Conservation (phyloP, 2,888 invertebrate genomes). For the Coelinius sp. region DNA sequence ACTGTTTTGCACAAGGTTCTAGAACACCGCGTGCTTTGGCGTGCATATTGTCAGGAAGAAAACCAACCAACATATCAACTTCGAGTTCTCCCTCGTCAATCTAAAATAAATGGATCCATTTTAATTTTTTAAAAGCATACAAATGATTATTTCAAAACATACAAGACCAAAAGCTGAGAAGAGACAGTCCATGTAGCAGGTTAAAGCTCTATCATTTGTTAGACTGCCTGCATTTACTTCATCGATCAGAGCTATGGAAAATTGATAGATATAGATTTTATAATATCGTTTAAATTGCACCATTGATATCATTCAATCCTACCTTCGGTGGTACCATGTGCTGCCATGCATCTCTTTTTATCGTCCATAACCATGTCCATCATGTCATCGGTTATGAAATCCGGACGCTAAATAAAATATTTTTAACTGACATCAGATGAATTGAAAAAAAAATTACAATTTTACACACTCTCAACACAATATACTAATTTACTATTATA, state of each 20-base stretch:
- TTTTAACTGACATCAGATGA: background rate
- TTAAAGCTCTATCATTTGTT: slow-evolving; percentile 54
- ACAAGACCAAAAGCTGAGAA: slow-evolving; percentile 64
- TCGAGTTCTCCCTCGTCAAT: slow-evolving; percentile 63
- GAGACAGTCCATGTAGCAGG: slow-evolving; percentile 66
- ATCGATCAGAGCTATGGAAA: slow-evolving; percentile 57
- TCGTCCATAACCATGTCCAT: slow-evolving; percentile 61
- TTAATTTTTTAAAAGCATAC: background rate
- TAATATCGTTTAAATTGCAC: background rate
- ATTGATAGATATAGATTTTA: too few relatives aligned
- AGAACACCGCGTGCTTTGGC: slow-evolving; percentile 47
- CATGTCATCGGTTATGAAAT: slow-evolving; percentile 61
- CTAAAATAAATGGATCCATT: slow-evolving; percentile 46
- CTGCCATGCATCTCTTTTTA: slow-evolving; percentile 63
- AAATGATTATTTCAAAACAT: slow-evolving; percentile 36
- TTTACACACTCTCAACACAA: background rate
- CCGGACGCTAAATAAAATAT: slow-evolving; percentile 56
- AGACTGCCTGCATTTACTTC: slow-evolving; percentile 57
- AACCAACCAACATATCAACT: slow-evolving; percentile 59
- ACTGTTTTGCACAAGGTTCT: slow-evolving; percentile 49
- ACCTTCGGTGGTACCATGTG: slow-evolving; percentile 65
- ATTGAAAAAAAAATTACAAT: background rate
- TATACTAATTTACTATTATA: too few relatives aligned
- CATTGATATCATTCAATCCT: slow-evolving; percentile 27
- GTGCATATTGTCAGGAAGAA: slow-evolving; percentile 58